phyloP scores from a whole-genome alignment of 53 echinoderm and acorn worm genomes.

The Hippasteria phrygiana region DNA sequence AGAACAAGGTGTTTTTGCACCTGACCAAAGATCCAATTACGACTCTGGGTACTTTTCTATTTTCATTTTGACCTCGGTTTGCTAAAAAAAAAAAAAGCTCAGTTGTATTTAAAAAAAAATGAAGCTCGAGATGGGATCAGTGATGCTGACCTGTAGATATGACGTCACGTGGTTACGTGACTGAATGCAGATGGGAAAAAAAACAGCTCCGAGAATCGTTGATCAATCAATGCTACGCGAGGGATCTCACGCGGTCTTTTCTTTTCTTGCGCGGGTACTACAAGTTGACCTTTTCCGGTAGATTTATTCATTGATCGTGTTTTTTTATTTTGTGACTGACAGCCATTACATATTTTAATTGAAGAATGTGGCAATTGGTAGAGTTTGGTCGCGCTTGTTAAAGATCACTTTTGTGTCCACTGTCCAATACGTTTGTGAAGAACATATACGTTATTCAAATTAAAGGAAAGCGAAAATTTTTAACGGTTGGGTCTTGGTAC shows the following conservation, averaged over 20 bases:
- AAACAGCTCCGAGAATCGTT: background rate
- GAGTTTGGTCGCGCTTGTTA: background rate
- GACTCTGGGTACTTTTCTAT: background rate
- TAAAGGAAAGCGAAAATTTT: background rate
- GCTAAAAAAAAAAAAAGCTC: background rate
- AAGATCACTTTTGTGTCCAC: background rate
- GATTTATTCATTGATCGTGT: conserved; percentile 16
- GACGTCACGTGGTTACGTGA: conserved; percentile 65
- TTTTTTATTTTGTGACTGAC: background rate
- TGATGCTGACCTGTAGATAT: conserved; percentile 37
- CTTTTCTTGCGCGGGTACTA: background rate
- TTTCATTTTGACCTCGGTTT: background rate
- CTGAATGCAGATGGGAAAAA: conserved; percentile 47
- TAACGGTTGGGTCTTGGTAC: background rate
- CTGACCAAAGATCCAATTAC: conserved; percentile 55
- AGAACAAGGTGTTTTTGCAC: conserved; percentile 46
- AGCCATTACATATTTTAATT: background rate
- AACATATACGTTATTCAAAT: background rate
- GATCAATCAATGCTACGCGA: background rate
- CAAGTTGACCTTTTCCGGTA: background rate
- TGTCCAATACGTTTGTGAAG: background rate
- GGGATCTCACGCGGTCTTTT: background rate
- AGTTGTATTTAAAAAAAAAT: background rate
- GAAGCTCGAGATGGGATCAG: background rate
- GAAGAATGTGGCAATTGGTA: background rate